A percentile compares a stretch with the other conserved stretches of the same genome.
Conservation (phyloP, 2,797 vertebrate species). For the Tragelaphus eurycerus region DNA sequence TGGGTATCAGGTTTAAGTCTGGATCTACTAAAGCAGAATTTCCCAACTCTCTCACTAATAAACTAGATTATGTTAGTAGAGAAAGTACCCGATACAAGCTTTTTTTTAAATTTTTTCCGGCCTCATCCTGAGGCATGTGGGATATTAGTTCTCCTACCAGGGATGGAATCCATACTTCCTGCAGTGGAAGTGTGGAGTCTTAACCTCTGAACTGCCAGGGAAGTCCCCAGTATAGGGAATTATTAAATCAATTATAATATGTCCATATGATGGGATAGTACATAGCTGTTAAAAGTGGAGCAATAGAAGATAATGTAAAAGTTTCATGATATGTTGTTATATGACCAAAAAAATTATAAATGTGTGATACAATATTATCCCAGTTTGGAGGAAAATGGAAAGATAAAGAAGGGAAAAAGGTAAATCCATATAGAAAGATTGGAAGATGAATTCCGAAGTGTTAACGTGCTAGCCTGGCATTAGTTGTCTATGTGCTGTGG, state of each 20-base stretch:
- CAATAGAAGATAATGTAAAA: not conserved
- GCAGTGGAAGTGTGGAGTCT: not conserved
- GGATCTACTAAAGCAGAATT: not conserved
- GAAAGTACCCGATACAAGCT: not conserved
- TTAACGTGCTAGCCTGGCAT: not conserved
- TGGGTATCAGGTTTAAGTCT: not conserved
- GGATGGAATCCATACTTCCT: not conserved
- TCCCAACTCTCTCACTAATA: not conserved
- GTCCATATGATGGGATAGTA: not conserved
- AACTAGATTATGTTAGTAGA: not conserved
- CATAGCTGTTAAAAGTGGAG: not conserved
- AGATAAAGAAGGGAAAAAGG: not conserved
- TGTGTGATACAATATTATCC: not conserved
- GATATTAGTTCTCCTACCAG: not conserved
- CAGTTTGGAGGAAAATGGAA: not conserved
- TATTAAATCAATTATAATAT: conserved; percentile 8
- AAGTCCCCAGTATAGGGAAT: not conserved
- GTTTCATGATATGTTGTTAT: not conserved
- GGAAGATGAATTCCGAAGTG: not conserved
- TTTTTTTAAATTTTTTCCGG: not conserved
- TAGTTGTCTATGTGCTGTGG: not conserved
- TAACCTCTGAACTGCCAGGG: not conserved
- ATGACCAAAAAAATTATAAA: not conserved
- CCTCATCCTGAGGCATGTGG: not conserved
- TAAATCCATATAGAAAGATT: not conserved